Percentiles rank a stretch among this genome's conserved stretches.
Evolutionary conservation across 2,888 invertebrate genomes (phyloP).

Genomic region (Bibio marci): DNA sequence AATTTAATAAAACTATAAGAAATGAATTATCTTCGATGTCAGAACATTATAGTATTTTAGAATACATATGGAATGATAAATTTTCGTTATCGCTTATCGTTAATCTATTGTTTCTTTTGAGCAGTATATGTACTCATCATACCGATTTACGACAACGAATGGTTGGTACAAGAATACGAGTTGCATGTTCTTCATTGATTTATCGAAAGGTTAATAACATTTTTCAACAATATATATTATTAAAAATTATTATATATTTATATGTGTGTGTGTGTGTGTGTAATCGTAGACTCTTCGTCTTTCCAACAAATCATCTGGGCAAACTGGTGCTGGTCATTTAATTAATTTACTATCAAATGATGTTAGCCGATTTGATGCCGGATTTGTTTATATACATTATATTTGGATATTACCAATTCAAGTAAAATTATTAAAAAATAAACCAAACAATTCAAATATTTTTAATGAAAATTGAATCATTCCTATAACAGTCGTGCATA

Average conservation of each 20-base stretch:
- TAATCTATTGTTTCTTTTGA: slow-evolving; percentile 19
- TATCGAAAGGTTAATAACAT: slow-evolving; percentile 44
- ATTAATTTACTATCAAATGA: slow-evolving; percentile 84
- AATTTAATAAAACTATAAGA: no score
- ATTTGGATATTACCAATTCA: slow-evolving; percentile 69
- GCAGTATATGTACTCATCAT: slow-evolving; percentile 28
- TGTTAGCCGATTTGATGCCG: slow-evolving; percentile 65
- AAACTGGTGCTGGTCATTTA: slow-evolving; percentile 67
- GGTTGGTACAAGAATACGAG: slow-evolving; percentile 43
- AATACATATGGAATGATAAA: slow-evolving; percentile 23
- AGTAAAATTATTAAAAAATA: neutral
- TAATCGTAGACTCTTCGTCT: slow-evolving; percentile 41
- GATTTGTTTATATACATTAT: slow-evolving; percentile 56
- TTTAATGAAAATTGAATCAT: slow-evolving; percentile 28
- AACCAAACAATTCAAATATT: no score
- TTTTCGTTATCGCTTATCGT: slow-evolving; percentile 23
- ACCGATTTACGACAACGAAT: slow-evolving; percentile 22
- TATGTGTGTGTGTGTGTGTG: no score
- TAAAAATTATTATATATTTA: no score
- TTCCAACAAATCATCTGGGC: slow-evolving; percentile 49
- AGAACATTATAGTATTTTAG: no score
- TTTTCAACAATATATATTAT: no score
- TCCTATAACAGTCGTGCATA: slow-evolving; percentile 19
- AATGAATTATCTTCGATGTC: no score
- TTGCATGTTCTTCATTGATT: slow-evolving; percentile 47